phyloP scores from a whole-genome alignment of 2,888 invertebrate species.

The Theodoxus fluviatilis region DNA sequence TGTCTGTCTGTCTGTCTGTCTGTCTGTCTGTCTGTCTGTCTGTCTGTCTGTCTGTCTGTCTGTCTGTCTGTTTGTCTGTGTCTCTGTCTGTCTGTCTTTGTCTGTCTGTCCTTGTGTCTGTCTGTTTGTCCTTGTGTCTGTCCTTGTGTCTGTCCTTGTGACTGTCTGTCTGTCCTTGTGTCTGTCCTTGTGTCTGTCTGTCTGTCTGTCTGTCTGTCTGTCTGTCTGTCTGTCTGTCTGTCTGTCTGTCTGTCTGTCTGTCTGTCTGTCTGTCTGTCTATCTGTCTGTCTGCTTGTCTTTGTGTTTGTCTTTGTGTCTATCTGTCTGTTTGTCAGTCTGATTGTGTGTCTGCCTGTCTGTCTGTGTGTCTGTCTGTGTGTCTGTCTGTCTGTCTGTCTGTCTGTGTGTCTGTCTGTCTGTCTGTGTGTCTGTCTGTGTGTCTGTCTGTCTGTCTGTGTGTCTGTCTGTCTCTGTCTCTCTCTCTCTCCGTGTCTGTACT shows the following conservation, averaged over 20 bases:
- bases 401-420: conserved; percentile 4
- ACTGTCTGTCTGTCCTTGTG: not conserved
- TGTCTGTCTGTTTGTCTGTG: not conserved
- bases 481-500: not conserved
- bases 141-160: not conserved
- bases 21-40: not conserved
- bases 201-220: not conserved
- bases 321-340: conserved; percentile 18
- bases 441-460: not conserved
- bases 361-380: not conserved
- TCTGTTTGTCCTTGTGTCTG: not conserved
- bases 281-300: not conserved
- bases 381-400: not conserved
- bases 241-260: not conserved
- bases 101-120: not conserved
- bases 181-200: not conserved
- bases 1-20: not conserved
- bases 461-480: not conserved
- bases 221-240: not conserved
- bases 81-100: not conserved
- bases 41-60: not conserved
- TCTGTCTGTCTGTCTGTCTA: conserved; percentile 2
- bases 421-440: conserved; percentile 15
- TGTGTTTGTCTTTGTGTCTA: conserved; percentile 2
- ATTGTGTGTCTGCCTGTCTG: conserved; percentile 4